Evolutionary conservation across 1,140 invertebrate genomes (phyloP).

Genomic region (Diachasma alloeum): DNA sequence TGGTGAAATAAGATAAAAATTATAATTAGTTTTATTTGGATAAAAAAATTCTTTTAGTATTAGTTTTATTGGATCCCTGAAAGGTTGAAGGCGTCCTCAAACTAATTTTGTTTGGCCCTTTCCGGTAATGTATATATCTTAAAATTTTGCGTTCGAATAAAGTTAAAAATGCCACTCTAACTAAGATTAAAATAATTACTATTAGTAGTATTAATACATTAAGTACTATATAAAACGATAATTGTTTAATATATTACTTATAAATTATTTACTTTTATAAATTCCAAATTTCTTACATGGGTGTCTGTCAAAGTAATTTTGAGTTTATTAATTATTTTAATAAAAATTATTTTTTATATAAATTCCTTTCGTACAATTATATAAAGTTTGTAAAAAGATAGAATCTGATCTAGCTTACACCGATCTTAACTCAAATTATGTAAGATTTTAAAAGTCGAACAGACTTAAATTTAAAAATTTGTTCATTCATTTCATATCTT

Average conservation of each 20-base stretch:
- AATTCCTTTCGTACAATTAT: constrained; percentile 75
- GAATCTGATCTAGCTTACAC: constrained; percentile 78
- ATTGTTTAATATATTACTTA: constrained; percentile 52
- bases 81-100: constrained; percentile 71
- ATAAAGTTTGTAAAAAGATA: constrained; percentile 64
- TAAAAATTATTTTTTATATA: constrained; percentile 58
- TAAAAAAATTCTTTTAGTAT: constrained; percentile 70
- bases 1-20: constrained; percentile 68
- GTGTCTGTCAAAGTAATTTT: constrained; percentile 69
- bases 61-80: constrained; percentile 74
- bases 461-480: constrained; percentile 71
- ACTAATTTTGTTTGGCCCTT: constrained; percentile 75
- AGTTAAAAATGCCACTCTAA: constrained; percentile 73
- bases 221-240: constrained; percentile 52
- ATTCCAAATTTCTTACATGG: constrained; percentile 72
- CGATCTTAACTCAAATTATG: constrained; percentile 82
- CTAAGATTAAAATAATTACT: constrained; percentile 66
- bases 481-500: constrained; percentile 71
- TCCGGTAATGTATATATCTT: constrained; percentile 74
- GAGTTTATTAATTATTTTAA: constrained; percentile 55
- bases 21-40: constrained; percentile 62
- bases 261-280: constrained; percentile 67
- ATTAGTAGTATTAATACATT: constrained; percentile 57
- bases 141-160: constrained; percentile 75
- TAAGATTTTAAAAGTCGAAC: constrained; percentile 81